Evolutionary conservation across 2,888 invertebrate species (phyloP).

Genomic region (Deilephila porcellus): DNA sequence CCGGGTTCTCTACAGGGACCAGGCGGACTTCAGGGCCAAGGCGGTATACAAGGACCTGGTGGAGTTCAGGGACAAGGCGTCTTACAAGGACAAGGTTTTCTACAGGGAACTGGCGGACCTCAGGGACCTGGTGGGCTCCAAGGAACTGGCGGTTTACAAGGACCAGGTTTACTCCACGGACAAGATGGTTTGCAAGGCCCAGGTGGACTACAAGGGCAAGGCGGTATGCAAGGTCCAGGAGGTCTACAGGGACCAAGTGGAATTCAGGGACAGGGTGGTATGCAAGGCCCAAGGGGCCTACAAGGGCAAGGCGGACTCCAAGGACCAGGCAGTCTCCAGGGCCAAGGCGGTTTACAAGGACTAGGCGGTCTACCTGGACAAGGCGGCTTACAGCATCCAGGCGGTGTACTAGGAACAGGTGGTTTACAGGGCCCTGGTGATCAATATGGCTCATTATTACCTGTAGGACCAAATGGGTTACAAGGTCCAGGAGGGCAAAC

Average conservation of each 20-base stretch:
- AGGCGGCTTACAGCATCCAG: slow-evolving; percentile 34
- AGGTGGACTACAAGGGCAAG: slow-evolving; percentile 33
- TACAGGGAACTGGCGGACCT: background rate
- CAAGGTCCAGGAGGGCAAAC: slow-evolving; percentile 32
- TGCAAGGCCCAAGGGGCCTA: slow-evolving; percentile 32
- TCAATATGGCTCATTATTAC: slow-evolving; percentile 28
- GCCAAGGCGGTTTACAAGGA: slow-evolving; percentile 34
- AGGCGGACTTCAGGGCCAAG: slow-evolving; percentile 33
- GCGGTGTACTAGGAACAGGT: background rate
- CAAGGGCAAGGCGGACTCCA: slow-evolving; percentile 29
- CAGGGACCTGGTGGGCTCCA: background rate
- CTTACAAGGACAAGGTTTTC: slow-evolving; percentile 10
- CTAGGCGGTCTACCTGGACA: slow-evolving; percentile 32
- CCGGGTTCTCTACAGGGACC: slow-evolving; percentile 33
- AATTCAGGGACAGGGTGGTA: slow-evolving; percentile 33
- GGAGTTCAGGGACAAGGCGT: slow-evolving; percentile 28
- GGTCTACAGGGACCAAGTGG: slow-evolving; percentile 27
- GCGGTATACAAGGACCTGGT: slow-evolving; percentile 15
- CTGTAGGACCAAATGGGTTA: slow-evolving; percentile 32
- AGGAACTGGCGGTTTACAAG: slow-evolving; percentile 34
- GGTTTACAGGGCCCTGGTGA: slow-evolving; percentile 27
- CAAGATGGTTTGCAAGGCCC: slow-evolving; percentile 25
- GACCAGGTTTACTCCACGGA: slow-evolving; percentile 20
- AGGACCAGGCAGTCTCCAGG: slow-evolving; percentile 27
- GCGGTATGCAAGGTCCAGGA: slow-evolving; percentile 32